A percentile compares a stretch with the other conserved stretches of the same genome.
Evolutionary conservation across 1,140 invertebrate genomes (phyloP).

Genomic region (Bombyx mori): DNA sequence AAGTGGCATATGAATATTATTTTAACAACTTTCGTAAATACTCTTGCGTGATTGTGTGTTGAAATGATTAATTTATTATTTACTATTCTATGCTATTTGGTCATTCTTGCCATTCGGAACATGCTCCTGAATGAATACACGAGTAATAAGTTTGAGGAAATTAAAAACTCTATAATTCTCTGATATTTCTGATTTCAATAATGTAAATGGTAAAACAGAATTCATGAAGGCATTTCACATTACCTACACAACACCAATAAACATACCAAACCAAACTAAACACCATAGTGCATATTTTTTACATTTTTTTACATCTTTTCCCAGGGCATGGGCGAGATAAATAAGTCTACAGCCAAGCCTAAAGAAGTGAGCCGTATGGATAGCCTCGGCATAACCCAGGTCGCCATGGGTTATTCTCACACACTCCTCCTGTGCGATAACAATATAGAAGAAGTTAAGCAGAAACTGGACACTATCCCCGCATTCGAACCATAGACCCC

Average conservation of each 20-base stretch:
- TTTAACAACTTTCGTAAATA: too few relatives aligned
- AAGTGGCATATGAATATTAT: too few relatives aligned
- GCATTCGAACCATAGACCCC: slow-evolving; percentile 32
- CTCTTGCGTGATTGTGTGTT: too few relatives aligned
- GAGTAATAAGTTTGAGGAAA: too few relatives aligned
- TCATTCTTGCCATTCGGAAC: too few relatives aligned
- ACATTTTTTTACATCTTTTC: background rate
- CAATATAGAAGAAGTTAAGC: slow-evolving; percentile 63
- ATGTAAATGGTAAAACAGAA: background rate
- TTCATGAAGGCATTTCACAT: background rate
- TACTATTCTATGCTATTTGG: too few relatives aligned
- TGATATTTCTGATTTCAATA: background rate
- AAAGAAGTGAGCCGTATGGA: slow-evolving; percentile 90
- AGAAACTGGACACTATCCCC: slow-evolving; percentile 65
- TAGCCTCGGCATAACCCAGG: slow-evolving; percentile 83
- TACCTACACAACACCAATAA: background rate
- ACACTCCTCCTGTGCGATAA: slow-evolving; percentile 77
- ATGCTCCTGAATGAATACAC: too few relatives aligned
- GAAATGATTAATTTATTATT: too few relatives aligned
- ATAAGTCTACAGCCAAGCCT: slow-evolving; percentile 89
- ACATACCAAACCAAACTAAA: too few relatives aligned
- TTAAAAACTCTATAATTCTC: background rate
- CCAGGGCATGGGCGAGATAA: slow-evolving; percentile 89
- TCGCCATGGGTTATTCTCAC: slow-evolving; percentile 89
- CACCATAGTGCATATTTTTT: too few relatives aligned